Evolutionary conservation across 2,888 invertebrate genomes (phyloP), one percentile per base, ranked within the genome.

Genomic region (Athalia cordata): DNA sequence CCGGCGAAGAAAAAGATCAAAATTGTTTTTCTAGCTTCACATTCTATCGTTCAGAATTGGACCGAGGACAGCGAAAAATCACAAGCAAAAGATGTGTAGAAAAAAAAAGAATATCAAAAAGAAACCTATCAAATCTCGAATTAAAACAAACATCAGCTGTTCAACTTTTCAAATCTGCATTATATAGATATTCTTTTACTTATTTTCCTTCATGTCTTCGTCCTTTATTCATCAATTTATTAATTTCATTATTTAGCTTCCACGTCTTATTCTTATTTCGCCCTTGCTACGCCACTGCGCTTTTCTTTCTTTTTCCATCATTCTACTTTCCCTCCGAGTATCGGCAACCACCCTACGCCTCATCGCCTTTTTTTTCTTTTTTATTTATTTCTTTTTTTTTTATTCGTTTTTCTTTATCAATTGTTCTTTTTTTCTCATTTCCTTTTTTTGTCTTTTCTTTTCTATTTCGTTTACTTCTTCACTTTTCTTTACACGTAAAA

Each of bases 331-430:
- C 62, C 47, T 72, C 78, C 79, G 80, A 83, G 78, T 81, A 78
- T 80, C 80, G 83, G 85, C 87, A 87, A 87, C 85, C 86, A 82
- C 85, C 82, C 82, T 80, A 74, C 80, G 79, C 81, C 77, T 67
- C 77, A 47, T 77, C 66, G 47, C 78, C 62, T 15, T 70, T 70
- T 70, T 57, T 57, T 45, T 45, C 4, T 57, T 57, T 76, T 43
- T 29, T 52, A 43, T 45, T 57, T 70, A 1, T 57, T 43, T 45
- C 9, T 55, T 43, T 43, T 55, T 57, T 55, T 68, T 11, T 55
- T 55, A 3, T 4, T 66, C 57, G 49, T 72, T 70, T 15, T 64
- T 78, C 11, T 55, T 55, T 55, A 8, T 9, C 5, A 3, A 11
- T 55, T 55, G 11, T 3, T 55, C 5, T 55, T n/a, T n/a, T n/a